Evolutionary conservation across 2,888 invertebrate genomes (phyloP), one percentile per base, ranked within the genome.

Genomic region (Athetis lepigone): DNA sequence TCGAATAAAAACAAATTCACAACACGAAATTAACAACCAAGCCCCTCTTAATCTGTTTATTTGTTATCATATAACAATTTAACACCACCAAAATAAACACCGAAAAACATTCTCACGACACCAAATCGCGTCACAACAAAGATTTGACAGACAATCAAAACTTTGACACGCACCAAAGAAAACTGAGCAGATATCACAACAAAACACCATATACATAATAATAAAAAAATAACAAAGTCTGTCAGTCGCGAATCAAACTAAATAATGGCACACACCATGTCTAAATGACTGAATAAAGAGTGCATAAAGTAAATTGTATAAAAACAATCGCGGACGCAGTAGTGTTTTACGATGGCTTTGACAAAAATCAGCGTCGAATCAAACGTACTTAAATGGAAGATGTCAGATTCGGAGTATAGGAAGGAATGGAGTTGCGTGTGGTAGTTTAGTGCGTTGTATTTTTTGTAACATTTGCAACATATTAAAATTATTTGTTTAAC

Each of bases 121-220:
- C 66, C 56, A 80, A 83, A 86, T 84, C 81, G 70, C 68, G 70
- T 90, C 90, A 88, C 89, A 89, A 93, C 92, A 89, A 90, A 93
- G 45, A 92, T 93, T 90, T 94, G 94, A 94, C 94, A 92, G 86
- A 90, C 88, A 87, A 88, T 94, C 94, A 93, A 90, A 93, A 92
- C 89, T 89, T 70, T 82, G 91, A 84, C 94, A 91, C 94, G 89
- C 91, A 90, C 88, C 88, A 51, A 79, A 88, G 90, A 91, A 88
- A 91, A 87, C 87, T 83, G 83, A 77, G 84, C 80, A 78, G 88
- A 91, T 82, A 90, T 86, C 86, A 88, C 80, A 88, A 91, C 88
- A 90, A 87, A 89, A 90, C 86, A 88, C 82, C 80, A 86, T 80
- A 36, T 66, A n/a, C n/a, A 70, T 19, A 51, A 37, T 25, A 39